These are phyloP conservation scores for Miltochrista miniata DNA, from an alignment of 2,888 invertebrate species.

Conservation along the genomic window DNA sequence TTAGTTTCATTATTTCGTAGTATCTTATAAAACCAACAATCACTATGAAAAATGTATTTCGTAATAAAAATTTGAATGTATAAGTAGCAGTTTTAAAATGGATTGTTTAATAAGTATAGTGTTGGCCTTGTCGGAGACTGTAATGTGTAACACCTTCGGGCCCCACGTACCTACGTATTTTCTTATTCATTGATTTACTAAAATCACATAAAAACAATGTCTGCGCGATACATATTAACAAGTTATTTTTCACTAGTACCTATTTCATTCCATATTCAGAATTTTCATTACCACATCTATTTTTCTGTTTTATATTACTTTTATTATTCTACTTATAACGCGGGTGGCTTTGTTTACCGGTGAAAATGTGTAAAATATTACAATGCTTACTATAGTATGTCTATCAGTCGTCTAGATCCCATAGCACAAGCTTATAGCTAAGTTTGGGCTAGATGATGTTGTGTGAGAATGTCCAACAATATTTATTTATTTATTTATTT, in stretches of 20 bases:
- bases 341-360: too few species aligned
- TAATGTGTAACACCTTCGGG: constrained; percentile 37
- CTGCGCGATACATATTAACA: constrained; percentile 20
- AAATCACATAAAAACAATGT: constrained; percentile 29
- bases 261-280: constrained; percentile 4
- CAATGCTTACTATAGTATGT: too few species aligned
- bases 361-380: too few species aligned
- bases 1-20: too few species aligned
- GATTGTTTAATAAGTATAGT: constrained; percentile 21
- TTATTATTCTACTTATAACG: background rate
- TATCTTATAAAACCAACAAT: too few species aligned
- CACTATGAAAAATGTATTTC: background rate
- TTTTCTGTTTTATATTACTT: constrained; percentile 4
- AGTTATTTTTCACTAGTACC: constrained; percentile 17
- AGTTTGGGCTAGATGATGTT: too few species aligned
- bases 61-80: constrained; percentile 13
- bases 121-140: constrained; percentile 44
- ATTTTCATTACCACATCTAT: constrained; percentile 5
- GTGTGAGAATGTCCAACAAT: too few species aligned
- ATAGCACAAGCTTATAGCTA: too few species aligned
- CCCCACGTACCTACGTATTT: constrained; percentile 37
- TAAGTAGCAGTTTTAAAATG: constrained; percentile 18
- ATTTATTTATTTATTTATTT: too few species aligned
- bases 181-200: constrained; percentile 47
- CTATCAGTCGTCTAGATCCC: too few species aligned